Evolutionary conservation across 1,140 invertebrate species (phyloP).

Genomic region (Drosophila busckii): DNA sequence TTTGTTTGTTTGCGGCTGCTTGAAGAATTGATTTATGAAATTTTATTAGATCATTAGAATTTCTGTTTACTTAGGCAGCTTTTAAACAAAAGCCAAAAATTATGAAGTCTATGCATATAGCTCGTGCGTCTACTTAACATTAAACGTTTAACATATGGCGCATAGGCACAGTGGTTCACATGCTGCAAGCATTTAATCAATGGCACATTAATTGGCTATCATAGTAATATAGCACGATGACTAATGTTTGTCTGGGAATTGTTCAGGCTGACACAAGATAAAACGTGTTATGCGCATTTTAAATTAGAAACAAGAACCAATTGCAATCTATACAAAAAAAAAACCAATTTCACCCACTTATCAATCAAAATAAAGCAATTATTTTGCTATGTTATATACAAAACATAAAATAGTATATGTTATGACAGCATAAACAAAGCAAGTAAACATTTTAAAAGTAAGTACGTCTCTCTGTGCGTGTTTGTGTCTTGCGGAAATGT

Average conservation of each 20-base stretch:
- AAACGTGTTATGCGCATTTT: too few relatives aligned
- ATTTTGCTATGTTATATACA: too few relatives aligned
- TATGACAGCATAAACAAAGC: too few relatives aligned
- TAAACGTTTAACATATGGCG: slow-evolving; percentile 10
- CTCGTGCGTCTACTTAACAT: slow-evolving; percentile 42
- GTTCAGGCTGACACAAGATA: slow-evolving; percentile 16
- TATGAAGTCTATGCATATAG: too few relatives aligned
- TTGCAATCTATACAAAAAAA: too few relatives aligned
- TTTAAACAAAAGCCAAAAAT: too few relatives aligned
- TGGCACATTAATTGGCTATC: too few relatives aligned
- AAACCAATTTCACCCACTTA: too few relatives aligned
- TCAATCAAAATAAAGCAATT: too few relatives aligned
- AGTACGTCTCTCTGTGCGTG: not conserved
- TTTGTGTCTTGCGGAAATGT: slow-evolving; percentile 41
- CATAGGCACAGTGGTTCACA: slow-evolving; percentile 30
- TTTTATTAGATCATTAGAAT: slow-evolving; percentile 34
- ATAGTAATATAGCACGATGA: not conserved
- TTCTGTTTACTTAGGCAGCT: slow-evolving; percentile 35
- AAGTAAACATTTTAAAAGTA: too few relatives aligned
- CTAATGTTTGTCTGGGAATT: slow-evolving; percentile 9
- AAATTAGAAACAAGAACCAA: too few relatives aligned
- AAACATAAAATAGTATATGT: too few relatives aligned
- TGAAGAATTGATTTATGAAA: slow-evolving; percentile 46
- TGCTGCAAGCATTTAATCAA: not conserved
- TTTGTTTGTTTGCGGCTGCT: slow-evolving; percentile 29